phyloP scores from a whole-genome alignment of 1,140 invertebrate species.

The Drosophila burlai region DNA sequence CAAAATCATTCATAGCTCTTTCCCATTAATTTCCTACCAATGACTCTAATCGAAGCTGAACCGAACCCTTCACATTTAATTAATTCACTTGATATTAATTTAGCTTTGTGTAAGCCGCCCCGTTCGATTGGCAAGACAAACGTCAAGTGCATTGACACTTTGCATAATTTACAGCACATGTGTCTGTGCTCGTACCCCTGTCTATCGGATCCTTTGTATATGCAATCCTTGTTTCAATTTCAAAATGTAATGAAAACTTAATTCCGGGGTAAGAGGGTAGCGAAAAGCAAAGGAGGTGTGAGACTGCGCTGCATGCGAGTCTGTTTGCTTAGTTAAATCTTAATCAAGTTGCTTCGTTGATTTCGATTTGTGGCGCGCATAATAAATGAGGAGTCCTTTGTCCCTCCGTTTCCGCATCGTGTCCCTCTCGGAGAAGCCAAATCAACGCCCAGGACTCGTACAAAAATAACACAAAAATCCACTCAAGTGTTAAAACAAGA shows the following conservation, averaged over 20 bases:
- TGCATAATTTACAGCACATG: constrained; percentile 65
- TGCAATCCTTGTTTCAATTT: constrained; percentile 55
- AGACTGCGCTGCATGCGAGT: constrained; percentile 30
- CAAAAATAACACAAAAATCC: constrained; percentile 82
- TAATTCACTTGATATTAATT: constrained; percentile 36
- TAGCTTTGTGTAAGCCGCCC: constrained; percentile 18
- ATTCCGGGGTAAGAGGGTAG: constrained; percentile 8
- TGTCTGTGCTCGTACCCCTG: constrained; percentile 32
- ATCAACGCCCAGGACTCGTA: constrained; percentile 62
- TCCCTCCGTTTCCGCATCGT: constrained; percentile 18
- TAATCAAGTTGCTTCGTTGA: constrained; percentile 80
- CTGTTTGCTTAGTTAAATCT: constrained; percentile 79
- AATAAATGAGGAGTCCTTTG: constrained; percentile 69
- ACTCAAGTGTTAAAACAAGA: constrained; percentile 81
- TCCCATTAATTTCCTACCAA: neutral
- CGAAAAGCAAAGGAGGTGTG: constrained; percentile 8
- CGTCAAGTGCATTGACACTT: constrained; percentile 54
- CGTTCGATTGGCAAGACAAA: constrained; percentile 26
- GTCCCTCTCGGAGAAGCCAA: constrained; percentile 35
- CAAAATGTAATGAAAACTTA: constrained; percentile 62
- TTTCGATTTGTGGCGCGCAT: constrained; percentile 81
- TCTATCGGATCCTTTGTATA: neutral
- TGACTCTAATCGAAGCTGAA: constrained; percentile 14
- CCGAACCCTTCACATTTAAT: constrained; percentile 19
- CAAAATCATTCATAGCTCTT: no score